A percentile compares a stretch with the other conserved stretches of the same genome.
These are phyloP conservation scores for Dendrocincla tyrannina DNA, from an alignment of 2,797 vertebrate species.

Conservation along the genomic window DNA sequence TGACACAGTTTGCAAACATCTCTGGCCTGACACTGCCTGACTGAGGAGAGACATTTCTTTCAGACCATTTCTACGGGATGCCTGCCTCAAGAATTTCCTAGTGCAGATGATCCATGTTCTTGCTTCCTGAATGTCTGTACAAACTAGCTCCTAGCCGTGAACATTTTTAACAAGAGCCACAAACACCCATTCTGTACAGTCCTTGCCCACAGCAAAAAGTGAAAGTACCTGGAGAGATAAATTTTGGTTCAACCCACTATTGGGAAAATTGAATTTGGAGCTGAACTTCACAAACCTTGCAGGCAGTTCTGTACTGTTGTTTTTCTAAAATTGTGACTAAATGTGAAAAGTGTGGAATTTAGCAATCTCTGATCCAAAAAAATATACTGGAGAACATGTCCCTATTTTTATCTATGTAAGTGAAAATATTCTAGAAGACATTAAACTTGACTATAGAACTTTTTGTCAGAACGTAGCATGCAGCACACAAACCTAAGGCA, in stretches of 20 bases:
- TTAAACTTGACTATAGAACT: constrained; percentile 47
- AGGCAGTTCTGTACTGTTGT: constrained; percentile 40
- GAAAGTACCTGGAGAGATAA: neutral
- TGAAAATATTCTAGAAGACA: constrained; percentile 62
- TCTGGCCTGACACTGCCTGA: neutral
- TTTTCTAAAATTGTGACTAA: constrained; percentile 61
- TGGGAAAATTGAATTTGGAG: constrained; percentile 9
- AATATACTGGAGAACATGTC: constrained; percentile 59
- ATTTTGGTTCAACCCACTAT: neutral
- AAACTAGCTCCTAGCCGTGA: neutral
- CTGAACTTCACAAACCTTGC: constrained; percentile 28
- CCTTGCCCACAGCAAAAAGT: neutral
- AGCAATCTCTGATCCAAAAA: constrained; percentile 63
- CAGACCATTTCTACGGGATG: neutral
- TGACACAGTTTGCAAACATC: neutral
- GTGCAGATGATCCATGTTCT: neutral
- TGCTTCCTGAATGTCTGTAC: neutral
- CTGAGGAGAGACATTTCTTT: neutral
- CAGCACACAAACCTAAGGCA: neutral
- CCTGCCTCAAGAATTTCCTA: neutral
- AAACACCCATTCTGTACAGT: neutral
- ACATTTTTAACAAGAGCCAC: neutral
- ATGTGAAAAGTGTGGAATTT: constrained; percentile 62
- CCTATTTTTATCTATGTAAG: constrained; percentile 61
- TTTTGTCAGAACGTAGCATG: neutral